A percentile compares a stretch with the other conserved stretches of the same genome.
Evolutionary conservation across 2,888 invertebrate species (phyloP).

Genomic region (Zygaena filipendulae): DNA sequence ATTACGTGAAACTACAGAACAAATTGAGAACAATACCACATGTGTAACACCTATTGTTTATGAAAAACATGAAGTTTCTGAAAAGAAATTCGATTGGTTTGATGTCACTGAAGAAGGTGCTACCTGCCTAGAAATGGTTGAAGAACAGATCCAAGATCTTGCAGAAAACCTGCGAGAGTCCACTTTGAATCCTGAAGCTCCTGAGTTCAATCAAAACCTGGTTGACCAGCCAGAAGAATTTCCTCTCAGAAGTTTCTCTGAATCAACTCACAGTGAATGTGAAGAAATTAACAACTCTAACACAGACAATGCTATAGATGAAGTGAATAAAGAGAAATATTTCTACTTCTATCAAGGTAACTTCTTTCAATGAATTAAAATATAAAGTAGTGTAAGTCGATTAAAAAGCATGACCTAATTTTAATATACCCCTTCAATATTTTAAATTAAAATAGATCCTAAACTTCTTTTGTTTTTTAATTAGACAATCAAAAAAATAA

Average conservation of each 20-base stretch:
- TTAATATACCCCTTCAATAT: too few species aligned
- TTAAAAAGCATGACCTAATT: too few species aligned
- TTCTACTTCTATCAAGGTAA: constrained; percentile 88
- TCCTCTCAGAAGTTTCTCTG: too few species aligned
- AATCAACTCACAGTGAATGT: constrained; percentile 26
- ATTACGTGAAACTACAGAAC: constrained; percentile 20
- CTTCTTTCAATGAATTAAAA: too few species aligned
- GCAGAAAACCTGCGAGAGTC: constrained; percentile 27
- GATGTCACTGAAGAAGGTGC: constrained; percentile 47
- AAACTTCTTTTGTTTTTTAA: too few species aligned
- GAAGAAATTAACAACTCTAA: constrained; percentile 19
- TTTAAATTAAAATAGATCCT: too few species aligned
- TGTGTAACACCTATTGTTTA: constrained; percentile 34
- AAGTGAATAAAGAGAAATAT: constrained; percentile 64
- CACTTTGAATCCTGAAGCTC: constrained; percentile 44
- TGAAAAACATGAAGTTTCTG: constrained; percentile 37
- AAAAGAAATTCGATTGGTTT: constrained; percentile 52
- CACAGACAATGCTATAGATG: constrained; percentile 29
- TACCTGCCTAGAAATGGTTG: constrained; percentile 32
- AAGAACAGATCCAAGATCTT: constrained; percentile 32
- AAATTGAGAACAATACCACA: constrained; percentile 20
- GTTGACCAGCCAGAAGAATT: constrained; percentile 34
- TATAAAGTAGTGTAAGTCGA: too few species aligned
- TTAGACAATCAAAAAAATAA: too few species aligned
- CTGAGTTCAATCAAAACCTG: constrained; percentile 31